Percentiles rank a stretch among this genome's conserved stretches.
Evolutionary conservation across 2,888 invertebrate species (phyloP).

Genomic region (Athalia circularis): DNA sequence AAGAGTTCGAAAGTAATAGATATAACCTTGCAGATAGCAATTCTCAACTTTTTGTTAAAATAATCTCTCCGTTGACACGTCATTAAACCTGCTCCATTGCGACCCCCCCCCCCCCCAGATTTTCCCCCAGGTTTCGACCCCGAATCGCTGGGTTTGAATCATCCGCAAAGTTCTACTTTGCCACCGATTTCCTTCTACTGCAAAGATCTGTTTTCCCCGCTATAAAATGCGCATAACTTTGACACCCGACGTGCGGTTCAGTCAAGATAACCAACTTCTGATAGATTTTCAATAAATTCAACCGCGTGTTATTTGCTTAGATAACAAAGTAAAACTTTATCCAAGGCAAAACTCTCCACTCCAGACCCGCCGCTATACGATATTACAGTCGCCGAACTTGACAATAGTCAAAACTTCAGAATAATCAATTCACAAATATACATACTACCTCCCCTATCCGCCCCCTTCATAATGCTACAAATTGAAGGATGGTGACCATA

Average conservation of each 20-base stretch:
- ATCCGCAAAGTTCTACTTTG: not conserved
- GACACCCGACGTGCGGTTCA: not conserved
- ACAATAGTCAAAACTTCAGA: no score
- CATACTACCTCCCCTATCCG: no score
- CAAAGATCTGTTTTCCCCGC: not conserved
- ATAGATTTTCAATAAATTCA: slow-evolving; percentile 40
- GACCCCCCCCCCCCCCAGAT: not conserved
- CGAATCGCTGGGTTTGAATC: slow-evolving; percentile 20
- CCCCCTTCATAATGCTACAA: no score
- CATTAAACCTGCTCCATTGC: slow-evolving; percentile 31
- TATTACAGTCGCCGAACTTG: not conserved
- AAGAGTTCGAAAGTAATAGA: not conserved
- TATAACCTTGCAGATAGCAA: not conserved
- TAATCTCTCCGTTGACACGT: slow-evolving; percentile 36
- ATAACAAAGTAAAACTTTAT: slow-evolving; percentile 39
- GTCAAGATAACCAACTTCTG: slow-evolving; percentile 20
- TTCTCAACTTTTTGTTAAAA: slow-evolving; percentile 31
- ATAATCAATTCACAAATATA: no score
- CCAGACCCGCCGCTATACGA: not conserved
- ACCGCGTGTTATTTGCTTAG: slow-evolving; percentile 26
- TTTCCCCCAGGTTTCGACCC: not conserved
- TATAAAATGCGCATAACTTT: slow-evolving; percentile 24
- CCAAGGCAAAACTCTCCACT: slow-evolving; percentile 31
- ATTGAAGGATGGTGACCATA: no score
- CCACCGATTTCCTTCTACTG: not conserved